A percentile compares a stretch with the other conserved stretches of the same genome.
phyloP scores from a whole-genome alignment of 2,113 vertebrate genomes.

The Larimichthys crocea region DNA sequence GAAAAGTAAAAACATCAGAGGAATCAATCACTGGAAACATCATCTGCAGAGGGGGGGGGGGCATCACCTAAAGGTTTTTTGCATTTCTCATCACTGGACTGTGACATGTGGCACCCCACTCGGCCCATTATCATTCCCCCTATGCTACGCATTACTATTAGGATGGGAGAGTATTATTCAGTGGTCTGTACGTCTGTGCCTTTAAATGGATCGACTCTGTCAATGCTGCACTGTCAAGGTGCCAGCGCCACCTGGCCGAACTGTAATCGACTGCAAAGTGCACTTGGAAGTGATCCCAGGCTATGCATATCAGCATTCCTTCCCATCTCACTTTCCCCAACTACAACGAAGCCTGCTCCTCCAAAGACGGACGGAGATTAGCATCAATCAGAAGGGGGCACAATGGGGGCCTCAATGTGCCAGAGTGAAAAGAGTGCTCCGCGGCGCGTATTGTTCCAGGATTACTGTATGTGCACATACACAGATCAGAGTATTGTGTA shows the following conservation, averaged over 20 bases:
- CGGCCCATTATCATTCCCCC: slow-evolving; percentile 44
- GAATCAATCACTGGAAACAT: slow-evolving; percentile 34
- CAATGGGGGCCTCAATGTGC: slow-evolving; percentile 56
- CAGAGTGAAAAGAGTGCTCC: slow-evolving; percentile 46
- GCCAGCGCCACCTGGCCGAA: slow-evolving; percentile 79
- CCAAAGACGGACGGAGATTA: slow-evolving; percentile 65
- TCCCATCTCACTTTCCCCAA: slow-evolving; percentile 61
- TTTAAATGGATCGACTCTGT: slow-evolving; percentile 75
- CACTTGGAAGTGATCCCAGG: slow-evolving; percentile 76
- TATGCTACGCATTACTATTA: slow-evolving; percentile 36
- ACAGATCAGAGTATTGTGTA: slow-evolving; percentile 56
- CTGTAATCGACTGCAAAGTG: slow-evolving; percentile 82
- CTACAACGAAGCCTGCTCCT: slow-evolving; percentile 58
- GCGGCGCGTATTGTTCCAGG: slow-evolving; percentile 65
- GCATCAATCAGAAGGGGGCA: slow-evolving; percentile 63
- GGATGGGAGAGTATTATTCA: slow-evolving; percentile 55
- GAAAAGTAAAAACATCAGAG: slow-evolving; percentile 54
- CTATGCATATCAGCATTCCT: slow-evolving; percentile 63
- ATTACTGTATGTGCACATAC: slow-evolving; percentile 62
- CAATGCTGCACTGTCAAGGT: slow-evolving; percentile 68
- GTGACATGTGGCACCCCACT: slow-evolving; percentile 50
- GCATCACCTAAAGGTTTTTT: slow-evolving; percentile 22
- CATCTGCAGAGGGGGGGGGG: background rate
- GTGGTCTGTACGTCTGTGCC: slow-evolving; percentile 54
- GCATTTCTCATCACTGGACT: slow-evolving; percentile 52